phyloP scores from a whole-genome alignment of 2,888 invertebrate genomes.

The Acronicta alni region DNA sequence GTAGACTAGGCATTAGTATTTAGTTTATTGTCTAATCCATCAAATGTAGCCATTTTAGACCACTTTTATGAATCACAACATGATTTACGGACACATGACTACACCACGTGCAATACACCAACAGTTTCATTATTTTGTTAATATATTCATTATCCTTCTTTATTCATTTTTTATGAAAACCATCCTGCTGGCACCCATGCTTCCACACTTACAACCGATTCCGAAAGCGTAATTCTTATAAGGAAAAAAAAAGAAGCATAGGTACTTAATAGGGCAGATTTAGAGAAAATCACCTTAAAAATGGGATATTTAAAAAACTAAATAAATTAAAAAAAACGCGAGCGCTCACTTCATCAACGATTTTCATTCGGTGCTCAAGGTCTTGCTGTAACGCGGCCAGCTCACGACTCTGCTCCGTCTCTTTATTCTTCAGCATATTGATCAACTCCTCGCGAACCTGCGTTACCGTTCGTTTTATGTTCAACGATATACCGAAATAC shows the following conservation, averaged over 20 bases:
- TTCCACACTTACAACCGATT: too few relatives aligned
- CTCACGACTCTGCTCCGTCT: slow-evolving; percentile 86
- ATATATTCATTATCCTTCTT: too few relatives aligned
- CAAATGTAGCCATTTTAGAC: too few relatives aligned
- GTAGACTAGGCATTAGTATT: not conserved
- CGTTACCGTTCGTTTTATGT: slow-evolving; percentile 26
- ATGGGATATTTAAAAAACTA: slow-evolving; percentile 23
- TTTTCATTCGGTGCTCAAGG: slow-evolving; percentile 83
- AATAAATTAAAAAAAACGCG: slow-evolving; percentile 43
- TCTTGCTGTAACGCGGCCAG: slow-evolving; percentile 79
- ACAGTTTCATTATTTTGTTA: too few relatives aligned
- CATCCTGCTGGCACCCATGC: too few relatives aligned
- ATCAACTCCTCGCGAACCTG: slow-evolving; percentile 90
- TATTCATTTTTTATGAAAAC: too few relatives aligned
- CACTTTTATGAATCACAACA: too few relatives aligned
- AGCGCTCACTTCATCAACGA: slow-evolving; percentile 84
- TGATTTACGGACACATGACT: too few relatives aligned
- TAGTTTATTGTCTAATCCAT: too few relatives aligned
- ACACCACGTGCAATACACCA: too few relatives aligned
- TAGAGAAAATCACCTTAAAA: not conserved
- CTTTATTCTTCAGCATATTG: slow-evolving; percentile 89
- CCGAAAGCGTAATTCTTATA: too few relatives aligned
- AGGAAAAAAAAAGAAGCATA: too few relatives aligned
- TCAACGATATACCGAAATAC: slow-evolving; percentile 12
- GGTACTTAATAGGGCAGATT: not conserved